Conservation (phyloP, 2,797 vertebrate genomes). For the Lithobates pipiens region DNA sequence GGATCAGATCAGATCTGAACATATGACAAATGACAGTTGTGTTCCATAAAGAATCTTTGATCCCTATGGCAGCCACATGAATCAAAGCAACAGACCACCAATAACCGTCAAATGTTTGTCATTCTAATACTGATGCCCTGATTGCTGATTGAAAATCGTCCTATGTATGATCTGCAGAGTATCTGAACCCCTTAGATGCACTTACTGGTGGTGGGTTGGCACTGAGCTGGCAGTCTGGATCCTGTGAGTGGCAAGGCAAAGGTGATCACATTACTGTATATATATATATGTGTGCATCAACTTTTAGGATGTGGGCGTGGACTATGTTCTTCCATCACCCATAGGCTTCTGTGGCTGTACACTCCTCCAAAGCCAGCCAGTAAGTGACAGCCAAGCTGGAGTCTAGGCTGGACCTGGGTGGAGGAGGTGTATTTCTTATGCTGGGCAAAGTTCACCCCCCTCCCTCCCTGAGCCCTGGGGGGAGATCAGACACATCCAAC, state of each 20-base stretch:
- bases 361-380: constrained; percentile 13
- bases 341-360: constrained; percentile 4
- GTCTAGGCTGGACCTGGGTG: not conserved
- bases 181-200: not conserved
- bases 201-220: constrained; percentile 39
- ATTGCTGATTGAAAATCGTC: too few relatives aligned
- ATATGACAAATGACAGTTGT: too few relatives aligned
- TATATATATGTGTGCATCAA: not conserved
- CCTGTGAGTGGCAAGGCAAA: not conserved
- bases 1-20: too few relatives aligned
- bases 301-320: not conserved
- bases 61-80: too few relatives aligned
- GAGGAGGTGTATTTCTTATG: not conserved
- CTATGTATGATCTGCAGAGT: not conserved
- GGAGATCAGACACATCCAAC: not conserved
- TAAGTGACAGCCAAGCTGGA: constrained; percentile 4
- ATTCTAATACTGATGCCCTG: too few relatives aligned
- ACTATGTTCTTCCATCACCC: not conserved
- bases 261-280: constrained; percentile 8
- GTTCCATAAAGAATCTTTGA: too few relatives aligned
- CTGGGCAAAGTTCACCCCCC: constrained; percentile 21
- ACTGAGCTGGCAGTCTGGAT: not conserved
- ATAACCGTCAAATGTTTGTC: too few relatives aligned
- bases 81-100: too few relatives aligned
- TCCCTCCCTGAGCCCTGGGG: not conserved